A percentile compares a stretch with the other conserved stretches of the same genome.
phyloP scores from a whole-genome alignment of 2,113 vertebrate genomes.

The Felis chaus region DNA sequence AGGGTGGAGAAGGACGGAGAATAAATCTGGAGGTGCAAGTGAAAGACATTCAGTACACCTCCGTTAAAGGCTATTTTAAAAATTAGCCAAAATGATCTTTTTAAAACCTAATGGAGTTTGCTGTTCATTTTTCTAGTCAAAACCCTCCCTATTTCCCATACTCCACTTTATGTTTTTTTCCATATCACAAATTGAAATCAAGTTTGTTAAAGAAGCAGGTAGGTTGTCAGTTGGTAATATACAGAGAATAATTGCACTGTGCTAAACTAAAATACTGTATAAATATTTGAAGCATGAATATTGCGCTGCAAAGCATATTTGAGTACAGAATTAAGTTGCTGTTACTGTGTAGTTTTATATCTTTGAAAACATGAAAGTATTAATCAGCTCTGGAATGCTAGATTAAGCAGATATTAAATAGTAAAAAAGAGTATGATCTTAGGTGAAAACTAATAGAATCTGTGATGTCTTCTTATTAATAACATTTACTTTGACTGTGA shows the following conservation, averaged over 20 bases:
- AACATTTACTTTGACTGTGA: conserved; percentile 62
- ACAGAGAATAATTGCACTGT: conserved; percentile 24
- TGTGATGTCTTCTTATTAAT: conserved; percentile 64
- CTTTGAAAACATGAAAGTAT: conserved; percentile 52
- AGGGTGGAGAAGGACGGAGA: neutral
- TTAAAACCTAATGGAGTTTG: neutral
- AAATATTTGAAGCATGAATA: conserved; percentile 59
- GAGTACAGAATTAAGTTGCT: conserved; percentile 59
- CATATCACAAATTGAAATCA: neutral
- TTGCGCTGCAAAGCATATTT: conserved; percentile 52
- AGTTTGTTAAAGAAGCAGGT: conserved; percentile 12
- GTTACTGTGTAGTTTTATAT: conserved; percentile 55
- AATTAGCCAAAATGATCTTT: neutral
- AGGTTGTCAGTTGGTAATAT: neutral
- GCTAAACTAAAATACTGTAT: conserved; percentile 12
- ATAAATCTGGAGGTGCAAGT: neutral
- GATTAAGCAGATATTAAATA: conserved; percentile 61
- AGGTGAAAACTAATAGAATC: conserved; percentile 73
- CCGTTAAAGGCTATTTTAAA: neutral
- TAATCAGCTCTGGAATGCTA: conserved; percentile 66
- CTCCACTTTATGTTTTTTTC: neutral
- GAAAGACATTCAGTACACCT: neutral
- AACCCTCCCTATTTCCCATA: neutral
- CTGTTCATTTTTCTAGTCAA: neutral
- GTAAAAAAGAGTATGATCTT: conserved; percentile 59